Evolutionary conservation across 2,888 invertebrate genomes (phyloP).

Genomic region (Cotesia congregata): DNA sequence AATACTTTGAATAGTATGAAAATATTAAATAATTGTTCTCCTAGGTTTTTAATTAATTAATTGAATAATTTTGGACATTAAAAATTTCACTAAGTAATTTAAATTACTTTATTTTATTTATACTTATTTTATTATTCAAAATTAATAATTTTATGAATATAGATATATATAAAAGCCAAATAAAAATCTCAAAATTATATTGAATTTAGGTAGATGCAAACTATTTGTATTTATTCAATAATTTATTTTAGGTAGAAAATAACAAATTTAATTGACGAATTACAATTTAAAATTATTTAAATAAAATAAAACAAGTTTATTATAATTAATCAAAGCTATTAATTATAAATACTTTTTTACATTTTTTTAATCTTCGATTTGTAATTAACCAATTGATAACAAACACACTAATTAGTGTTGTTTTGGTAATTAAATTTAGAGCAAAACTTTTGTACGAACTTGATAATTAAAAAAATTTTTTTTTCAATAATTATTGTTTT

Average conservation of each 20-base stretch:
- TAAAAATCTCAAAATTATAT: constrained; percentile 60
- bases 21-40: not conserved
- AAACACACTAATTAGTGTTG: not conserved
- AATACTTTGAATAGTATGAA: constrained; percentile 27
- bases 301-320: not conserved
- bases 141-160: constrained; percentile 51
- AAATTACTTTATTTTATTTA: not conserved
- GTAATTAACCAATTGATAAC: not conserved
- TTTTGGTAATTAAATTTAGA: constrained; percentile 1
- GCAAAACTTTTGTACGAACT: not conserved
- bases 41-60: not conserved
- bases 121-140: constrained; percentile 55
- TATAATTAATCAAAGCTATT: not conserved
- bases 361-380: constrained; percentile 9
- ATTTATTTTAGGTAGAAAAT: constrained; percentile 66
- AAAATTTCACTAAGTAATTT: not conserved
- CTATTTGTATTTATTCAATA: constrained; percentile 69
- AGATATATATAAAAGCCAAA: constrained; percentile 54
- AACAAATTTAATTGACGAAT: constrained; percentile 43
- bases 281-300: constrained; percentile 10
- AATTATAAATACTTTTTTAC: constrained; percentile 44
- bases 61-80: not conserved
- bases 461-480: constrained; percentile 10
- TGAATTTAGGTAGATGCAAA: constrained; percentile 69
- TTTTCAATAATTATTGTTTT: not conserved